Evolutionary conservation across 2,113 vertebrate genomes (phyloP).

Genomic region (Misgurnus anguillicaudatus): DNA sequence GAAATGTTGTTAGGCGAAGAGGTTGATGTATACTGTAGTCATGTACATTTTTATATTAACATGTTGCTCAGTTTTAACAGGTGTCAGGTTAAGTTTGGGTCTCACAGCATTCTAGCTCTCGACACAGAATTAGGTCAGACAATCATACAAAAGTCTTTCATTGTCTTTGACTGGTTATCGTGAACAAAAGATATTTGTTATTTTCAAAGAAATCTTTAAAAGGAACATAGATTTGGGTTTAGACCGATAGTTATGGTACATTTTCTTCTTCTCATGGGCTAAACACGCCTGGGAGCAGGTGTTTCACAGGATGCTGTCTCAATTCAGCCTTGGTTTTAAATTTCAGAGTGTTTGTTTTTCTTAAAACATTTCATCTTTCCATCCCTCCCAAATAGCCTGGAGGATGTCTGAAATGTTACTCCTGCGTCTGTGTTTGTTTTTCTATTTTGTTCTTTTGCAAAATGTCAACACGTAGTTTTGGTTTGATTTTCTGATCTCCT

Average conservation of each 20-base stretch:
- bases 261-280: constrained; percentile 81
- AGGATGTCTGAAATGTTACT: constrained; percentile 5
- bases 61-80: background rate
- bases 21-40: background rate
- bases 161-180: constrained; percentile 26
- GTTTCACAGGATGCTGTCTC: constrained; percentile 45
- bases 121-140: constrained; percentile 23
- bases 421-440: constrained; percentile 1
- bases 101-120: constrained; percentile 15
- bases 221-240: constrained; percentile 55
- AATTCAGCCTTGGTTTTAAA: constrained; percentile 38
- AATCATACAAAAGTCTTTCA: constrained; percentile 12
- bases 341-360: constrained; percentile 45
- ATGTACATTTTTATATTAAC: background rate
- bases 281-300: constrained; percentile 70
- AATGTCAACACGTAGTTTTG: constrained; percentile 12
- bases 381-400: constrained; percentile 15
- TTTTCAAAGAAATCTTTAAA: constrained; percentile 65
- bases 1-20: background rate
- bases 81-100: background rate
- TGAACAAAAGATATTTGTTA: constrained; percentile 53
- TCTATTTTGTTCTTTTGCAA: constrained; percentile 19
- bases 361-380: constrained; percentile 42
- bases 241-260: constrained; percentile 72
- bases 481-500: background rate